A percentile compares a stretch with the other conserved stretches of the same genome.
Evolutionary conservation across 2,888 invertebrate genomes (phyloP).

Genomic region (Ochlodes sylvanus): DNA sequence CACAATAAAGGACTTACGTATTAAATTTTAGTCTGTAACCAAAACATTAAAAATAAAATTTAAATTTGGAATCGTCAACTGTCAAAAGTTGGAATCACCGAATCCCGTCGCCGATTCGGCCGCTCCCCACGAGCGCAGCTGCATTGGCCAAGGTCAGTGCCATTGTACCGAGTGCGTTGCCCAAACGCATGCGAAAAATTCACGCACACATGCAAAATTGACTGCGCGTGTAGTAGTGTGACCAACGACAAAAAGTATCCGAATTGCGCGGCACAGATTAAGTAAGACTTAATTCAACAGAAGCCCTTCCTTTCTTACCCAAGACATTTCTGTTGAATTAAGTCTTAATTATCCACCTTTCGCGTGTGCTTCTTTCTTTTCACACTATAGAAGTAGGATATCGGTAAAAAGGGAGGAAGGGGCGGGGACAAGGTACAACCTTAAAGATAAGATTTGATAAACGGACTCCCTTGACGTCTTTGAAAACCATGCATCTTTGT

Average conservation of each 20-base stretch:
- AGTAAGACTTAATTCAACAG: not conserved
- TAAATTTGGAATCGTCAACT: conserved; percentile 23
- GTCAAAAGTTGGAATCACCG: conserved; percentile 29
- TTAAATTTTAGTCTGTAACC: too few species aligned
- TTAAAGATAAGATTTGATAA: too few species aligned
- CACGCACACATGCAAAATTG: conserved; percentile 54
- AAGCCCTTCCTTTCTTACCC: too few species aligned
- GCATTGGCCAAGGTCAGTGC: conserved; percentile 80
- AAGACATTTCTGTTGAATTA: too few species aligned
- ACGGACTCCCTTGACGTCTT: too few species aligned
- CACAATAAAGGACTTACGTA: too few species aligned
- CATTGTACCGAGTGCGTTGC: conserved; percentile 78
- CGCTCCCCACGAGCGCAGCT: conserved; percentile 67
- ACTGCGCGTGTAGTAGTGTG: conserved; percentile 32
- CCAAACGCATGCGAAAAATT: conserved; percentile 75
- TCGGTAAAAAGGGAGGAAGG: too few species aligned
- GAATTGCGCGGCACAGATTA: conserved; percentile 68
- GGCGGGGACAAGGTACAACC: too few species aligned
- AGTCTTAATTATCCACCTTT: too few species aligned
- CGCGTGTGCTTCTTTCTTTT: too few species aligned
- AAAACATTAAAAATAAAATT: conserved; percentile 1
- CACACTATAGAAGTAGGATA: too few species aligned
- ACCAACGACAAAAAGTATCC: conserved; percentile 70
- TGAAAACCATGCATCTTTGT: too few species aligned
- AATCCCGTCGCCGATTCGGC: conserved; percentile 30